These are phyloP conservation scores for Chironomus tepperi DNA, from an alignment of 1,140 invertebrate genomes.

Conservation along the genomic window DNA sequence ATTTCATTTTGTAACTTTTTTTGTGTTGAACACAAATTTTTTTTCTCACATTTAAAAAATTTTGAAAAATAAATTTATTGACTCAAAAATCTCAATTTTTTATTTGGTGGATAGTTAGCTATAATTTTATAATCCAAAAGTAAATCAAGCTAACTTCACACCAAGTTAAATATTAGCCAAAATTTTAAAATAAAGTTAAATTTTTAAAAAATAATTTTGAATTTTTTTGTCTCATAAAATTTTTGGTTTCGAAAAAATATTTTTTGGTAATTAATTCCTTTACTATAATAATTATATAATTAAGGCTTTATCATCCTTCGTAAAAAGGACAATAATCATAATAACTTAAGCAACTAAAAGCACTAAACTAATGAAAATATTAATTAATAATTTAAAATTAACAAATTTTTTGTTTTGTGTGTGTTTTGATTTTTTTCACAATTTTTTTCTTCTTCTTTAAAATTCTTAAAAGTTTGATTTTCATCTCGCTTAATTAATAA, in stretches of 20 bases:
- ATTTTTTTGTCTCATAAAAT: background rate
- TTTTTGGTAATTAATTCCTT: slow-evolving; percentile 11
- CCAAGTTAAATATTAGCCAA: too few species aligned
- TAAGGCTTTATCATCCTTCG: background rate
- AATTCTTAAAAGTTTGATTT: slow-evolving; percentile 15
- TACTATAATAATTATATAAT: background rate
- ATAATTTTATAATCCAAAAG: background rate
- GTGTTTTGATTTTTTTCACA: slow-evolving; percentile 8
- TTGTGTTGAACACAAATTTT: background rate
- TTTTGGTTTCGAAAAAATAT: slow-evolving; percentile 20
- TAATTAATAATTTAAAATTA: background rate
- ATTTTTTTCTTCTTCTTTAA: slow-evolving; percentile 20
- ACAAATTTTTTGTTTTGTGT: background rate
- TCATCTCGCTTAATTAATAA: background rate
- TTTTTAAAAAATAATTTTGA: background rate
- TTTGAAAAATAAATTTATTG: slow-evolving; percentile 19
- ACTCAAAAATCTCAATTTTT: slow-evolving; percentile 17
- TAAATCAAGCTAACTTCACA: too few species aligned
- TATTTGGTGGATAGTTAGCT: background rate
- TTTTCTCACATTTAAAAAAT: background rate
- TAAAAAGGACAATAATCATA: background rate
- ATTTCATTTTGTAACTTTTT: slow-evolving; percentile 17
- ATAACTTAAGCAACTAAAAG: slow-evolving; percentile 25
- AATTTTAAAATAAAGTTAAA: background rate
- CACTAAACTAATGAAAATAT: slow-evolving; percentile 17